A percentile compares a stretch with the other conserved stretches of the same genome.
Evolutionary conservation across 1,140 invertebrate genomes (phyloP).

Genomic region (Drosophila virilis): DNA sequence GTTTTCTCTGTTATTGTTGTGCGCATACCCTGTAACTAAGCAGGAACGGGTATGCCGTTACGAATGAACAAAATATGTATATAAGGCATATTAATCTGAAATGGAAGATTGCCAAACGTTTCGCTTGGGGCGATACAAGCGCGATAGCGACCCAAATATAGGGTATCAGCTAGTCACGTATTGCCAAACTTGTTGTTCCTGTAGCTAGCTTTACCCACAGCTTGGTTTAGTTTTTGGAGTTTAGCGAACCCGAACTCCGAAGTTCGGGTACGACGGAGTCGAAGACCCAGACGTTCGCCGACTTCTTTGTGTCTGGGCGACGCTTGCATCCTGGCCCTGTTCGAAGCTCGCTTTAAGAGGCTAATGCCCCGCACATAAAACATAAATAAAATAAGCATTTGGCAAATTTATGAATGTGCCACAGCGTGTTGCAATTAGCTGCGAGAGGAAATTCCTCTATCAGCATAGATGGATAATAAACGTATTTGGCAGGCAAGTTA

Average conservation of each 20-base stretch:
- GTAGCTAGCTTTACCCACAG: constrained; percentile 14
- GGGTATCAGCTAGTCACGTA: too few species aligned
- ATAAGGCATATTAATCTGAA: too few species aligned
- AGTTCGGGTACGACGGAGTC: constrained; percentile 13
- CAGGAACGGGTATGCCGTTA: not conserved
- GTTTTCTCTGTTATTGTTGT: not conserved
- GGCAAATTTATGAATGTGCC: constrained; percentile 30
- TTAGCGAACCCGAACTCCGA: constrained; percentile 48
- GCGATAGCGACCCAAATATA: too few species aligned
- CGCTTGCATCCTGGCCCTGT: constrained; percentile 8
- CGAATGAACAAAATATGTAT: too few species aligned
- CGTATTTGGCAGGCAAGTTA: constrained; percentile 41
- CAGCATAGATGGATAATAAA: not conserved
- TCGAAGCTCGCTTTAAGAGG: constrained; percentile 12
- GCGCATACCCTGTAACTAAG: not conserved
- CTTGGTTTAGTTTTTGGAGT: constrained; percentile 45
- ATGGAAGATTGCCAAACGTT: too few species aligned
- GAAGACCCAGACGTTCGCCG: constrained; percentile 36
- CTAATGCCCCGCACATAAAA: constrained; percentile 30
- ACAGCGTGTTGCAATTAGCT: constrained; percentile 31
- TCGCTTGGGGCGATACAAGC: too few species aligned
- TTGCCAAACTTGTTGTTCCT: not conserved
- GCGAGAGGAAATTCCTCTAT: constrained; percentile 7
- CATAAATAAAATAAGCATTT: constrained; percentile 24
- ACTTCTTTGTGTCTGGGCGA: constrained; percentile 61